A percentile compares a stretch with the other conserved stretches of the same genome.
Evolutionary conservation across 1,140 invertebrate species (phyloP).

Genomic region (Drosophila quadrilineata): DNA sequence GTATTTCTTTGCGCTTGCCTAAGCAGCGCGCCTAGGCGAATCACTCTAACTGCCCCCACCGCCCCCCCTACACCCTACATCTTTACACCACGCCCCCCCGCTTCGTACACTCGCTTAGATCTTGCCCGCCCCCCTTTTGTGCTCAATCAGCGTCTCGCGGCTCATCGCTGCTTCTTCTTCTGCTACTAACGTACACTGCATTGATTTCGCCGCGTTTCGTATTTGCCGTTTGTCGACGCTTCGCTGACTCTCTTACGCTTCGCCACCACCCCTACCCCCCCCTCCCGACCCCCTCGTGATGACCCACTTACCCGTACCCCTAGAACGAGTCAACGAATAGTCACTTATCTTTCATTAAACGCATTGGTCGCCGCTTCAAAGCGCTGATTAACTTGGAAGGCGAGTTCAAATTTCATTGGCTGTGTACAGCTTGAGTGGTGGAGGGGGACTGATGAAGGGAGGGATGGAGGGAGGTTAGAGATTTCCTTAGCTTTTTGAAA

Average conservation of each 20-base stretch:
- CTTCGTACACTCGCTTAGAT: too few species aligned
- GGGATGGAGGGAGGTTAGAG: neutral
- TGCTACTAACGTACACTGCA: conserved; percentile 28
- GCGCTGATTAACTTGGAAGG: conserved; percentile 52
- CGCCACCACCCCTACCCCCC: neutral
- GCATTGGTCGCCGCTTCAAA: conserved; percentile 35
- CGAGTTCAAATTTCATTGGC: conserved; percentile 42
- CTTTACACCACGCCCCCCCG: neutral
- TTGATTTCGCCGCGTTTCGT: conserved; percentile 69
- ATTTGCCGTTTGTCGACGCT: conserved; percentile 57
- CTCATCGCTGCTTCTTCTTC: conserved; percentile 26
- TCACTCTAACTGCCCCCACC: conserved; percentile 15
- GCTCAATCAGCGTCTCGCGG: neutral
- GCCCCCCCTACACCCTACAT: neutral
- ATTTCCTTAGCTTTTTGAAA: conserved; percentile 13
- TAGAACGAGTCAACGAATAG: neutral
- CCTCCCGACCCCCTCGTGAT: neutral
- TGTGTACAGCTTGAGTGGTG: neutral
- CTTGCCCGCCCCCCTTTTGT: neutral
- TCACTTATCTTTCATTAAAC: conserved; percentile 56
- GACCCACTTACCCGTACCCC: neutral
- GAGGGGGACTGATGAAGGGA: neutral
- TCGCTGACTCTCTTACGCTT: conserved; percentile 41
- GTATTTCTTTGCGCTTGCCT: conserved; percentile 77
- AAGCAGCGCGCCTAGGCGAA: conserved; percentile 56